phyloP scores from a whole-genome alignment of 2,797 vertebrate genomes.

The Sciaenops ocellatus region DNA sequence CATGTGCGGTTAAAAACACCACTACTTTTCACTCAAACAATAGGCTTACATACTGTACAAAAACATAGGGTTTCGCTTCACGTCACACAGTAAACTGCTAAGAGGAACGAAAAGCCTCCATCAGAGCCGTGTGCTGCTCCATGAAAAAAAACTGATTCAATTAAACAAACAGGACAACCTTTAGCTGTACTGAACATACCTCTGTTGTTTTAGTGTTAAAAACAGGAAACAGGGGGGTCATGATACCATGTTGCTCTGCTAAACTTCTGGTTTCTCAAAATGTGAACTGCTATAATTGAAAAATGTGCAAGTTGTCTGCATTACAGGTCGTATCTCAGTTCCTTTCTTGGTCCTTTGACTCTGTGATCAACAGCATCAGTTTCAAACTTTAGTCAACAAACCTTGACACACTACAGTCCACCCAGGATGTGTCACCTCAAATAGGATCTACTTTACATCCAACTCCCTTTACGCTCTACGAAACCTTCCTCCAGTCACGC shows the following conservation, averaged over 20 bases:
- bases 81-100: background rate
- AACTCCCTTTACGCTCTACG: background rate
- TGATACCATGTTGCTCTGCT: slow-evolving; percentile 11
- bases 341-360: background rate
- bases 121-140: slow-evolving; percentile 1
- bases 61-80: slow-evolving; percentile 14
- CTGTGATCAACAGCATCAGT: background rate
- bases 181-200: slow-evolving; percentile 37
- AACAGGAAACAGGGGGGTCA: slow-evolving; percentile 59
- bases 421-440: slow-evolving; percentile 10
- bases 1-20: slow-evolving; percentile 8
- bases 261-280: background rate
- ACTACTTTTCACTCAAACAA: slow-evolving; percentile 18
- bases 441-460: slow-evolving; percentile 27
- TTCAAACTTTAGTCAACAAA: slow-evolving; percentile 4
- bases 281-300: background rate
- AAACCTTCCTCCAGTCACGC: background rate
- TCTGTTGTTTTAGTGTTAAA: background rate
- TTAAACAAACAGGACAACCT: slow-evolving; percentile 19
- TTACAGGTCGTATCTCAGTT: background rate
- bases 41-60: background rate
- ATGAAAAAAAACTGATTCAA: slow-evolving; percentile 25
- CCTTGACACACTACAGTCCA: background rate
- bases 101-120: background rate
- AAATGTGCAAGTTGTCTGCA: background rate